phyloP scores from a whole-genome alignment of 2,113 vertebrate species.

The Periophthalmus modestus region DNA sequence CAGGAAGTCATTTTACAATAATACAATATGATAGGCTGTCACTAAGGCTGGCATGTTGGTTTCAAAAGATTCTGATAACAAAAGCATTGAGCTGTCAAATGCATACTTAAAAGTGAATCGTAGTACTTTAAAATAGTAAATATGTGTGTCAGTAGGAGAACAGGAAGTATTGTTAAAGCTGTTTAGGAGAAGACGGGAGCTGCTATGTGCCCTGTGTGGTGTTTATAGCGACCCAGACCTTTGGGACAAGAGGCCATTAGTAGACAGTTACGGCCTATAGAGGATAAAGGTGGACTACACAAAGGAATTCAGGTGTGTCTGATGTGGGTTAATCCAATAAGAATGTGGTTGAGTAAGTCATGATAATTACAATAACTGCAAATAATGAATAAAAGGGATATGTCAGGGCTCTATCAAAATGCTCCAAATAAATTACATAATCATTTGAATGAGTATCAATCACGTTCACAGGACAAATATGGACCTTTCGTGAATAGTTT shows the following conservation, averaged over 20 bases:
- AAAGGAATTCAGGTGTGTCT: not conserved
- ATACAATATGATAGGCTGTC: constrained; percentile 39
- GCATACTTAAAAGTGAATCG: constrained; percentile 52
- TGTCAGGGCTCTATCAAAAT: no score
- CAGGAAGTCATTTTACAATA: constrained; percentile 18
- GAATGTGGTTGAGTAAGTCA: no score
- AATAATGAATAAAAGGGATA: no score
- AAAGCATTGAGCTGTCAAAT: constrained; percentile 56
- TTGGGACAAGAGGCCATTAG: constrained; percentile 6
- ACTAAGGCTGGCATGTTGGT: constrained; percentile 15
- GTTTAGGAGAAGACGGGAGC: constrained; percentile 25
- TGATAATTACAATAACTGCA: no score
- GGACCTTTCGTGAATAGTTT: no score
- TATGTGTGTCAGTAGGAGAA: constrained; percentile 22
- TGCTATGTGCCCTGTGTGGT: constrained; percentile 14
- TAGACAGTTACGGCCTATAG: not conserved
- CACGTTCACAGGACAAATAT: no score
- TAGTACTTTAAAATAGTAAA: constrained; percentile 4
- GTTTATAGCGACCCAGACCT: constrained; percentile 18
- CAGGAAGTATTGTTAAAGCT: constrained; percentile 2
- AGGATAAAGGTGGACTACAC: not conserved
- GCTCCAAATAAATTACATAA: no score
- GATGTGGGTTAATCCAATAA: not conserved
- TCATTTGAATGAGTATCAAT: no score
- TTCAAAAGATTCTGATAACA: constrained; percentile 54